phyloP scores from a whole-genome alignment of 37 sponge, comb jelly and placozoan species.

The Bolinopsis microptera region DNA sequence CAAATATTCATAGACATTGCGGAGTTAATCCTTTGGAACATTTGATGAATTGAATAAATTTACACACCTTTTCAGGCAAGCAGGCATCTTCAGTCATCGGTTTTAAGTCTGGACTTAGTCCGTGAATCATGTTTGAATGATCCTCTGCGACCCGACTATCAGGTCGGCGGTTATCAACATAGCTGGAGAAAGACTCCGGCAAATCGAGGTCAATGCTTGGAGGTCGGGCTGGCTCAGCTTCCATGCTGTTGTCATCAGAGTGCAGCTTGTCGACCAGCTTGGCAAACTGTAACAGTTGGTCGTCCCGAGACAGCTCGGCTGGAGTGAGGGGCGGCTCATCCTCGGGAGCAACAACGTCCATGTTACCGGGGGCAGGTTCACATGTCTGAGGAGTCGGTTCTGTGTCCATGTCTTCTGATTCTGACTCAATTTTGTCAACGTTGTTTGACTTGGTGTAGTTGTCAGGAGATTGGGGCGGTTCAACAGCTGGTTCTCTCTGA shows the following conservation, averaged over 20 bases:
- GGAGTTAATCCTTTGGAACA: not conserved
- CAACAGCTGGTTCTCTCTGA: not conserved
- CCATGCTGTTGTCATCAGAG: constrained; percentile 17
- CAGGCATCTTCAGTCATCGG: not conserved
- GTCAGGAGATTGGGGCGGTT: not conserved
- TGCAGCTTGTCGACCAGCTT: constrained; percentile 40
- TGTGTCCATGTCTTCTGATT: not conserved
- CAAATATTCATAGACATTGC: not conserved
- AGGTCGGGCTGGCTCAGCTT: not conserved
- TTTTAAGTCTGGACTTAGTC: not conserved
- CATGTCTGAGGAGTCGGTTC: not conserved
- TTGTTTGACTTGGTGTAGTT: too few relatives aligned
- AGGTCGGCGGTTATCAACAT: not conserved
- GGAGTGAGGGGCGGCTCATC: not conserved
- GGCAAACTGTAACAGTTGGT: constrained; percentile 37
- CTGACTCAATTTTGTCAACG: not conserved
- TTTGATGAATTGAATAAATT: not conserved
- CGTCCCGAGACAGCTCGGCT: not conserved
- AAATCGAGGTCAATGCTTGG: constrained; percentile 2
- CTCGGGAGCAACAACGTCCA: not conserved
- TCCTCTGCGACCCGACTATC: not conserved
- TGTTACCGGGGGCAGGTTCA: not conserved
- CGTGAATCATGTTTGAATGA: not conserved
- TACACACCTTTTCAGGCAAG: not conserved
- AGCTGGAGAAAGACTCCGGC: not conserved